phyloP scores from a whole-genome alignment of 2,797 vertebrate species.

The Lemur catta region DNA sequence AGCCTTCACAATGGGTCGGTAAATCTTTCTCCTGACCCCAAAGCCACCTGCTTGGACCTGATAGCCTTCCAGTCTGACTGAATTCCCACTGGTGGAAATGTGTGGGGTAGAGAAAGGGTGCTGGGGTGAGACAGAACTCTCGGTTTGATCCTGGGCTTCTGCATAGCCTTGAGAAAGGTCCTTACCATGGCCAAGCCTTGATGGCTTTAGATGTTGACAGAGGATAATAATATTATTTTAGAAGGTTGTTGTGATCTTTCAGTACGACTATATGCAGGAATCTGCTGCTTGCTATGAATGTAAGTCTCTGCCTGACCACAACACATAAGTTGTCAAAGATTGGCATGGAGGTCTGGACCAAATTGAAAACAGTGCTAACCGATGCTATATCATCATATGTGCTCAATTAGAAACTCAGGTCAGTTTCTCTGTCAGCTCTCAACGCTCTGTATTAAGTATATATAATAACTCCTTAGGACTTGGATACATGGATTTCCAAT shows the following conservation, averaged over 20 bases:
- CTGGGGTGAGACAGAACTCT: neutral
- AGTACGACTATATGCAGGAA: neutral
- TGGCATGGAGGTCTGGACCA: neutral
- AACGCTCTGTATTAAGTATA: neutral
- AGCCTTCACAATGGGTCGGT: neutral
- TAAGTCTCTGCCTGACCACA: neutral
- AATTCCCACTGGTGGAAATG: slow-evolving; percentile 28
- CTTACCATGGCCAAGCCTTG: neutral
- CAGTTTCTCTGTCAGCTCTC: neutral
- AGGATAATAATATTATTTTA: neutral
- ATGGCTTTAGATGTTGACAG: neutral
- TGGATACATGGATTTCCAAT: neutral
- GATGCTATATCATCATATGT: neutral
- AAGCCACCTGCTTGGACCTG: slow-evolving; percentile 7
- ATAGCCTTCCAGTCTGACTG: slow-evolving; percentile 12
- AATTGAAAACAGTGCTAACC: neutral
- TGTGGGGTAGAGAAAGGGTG: neutral
- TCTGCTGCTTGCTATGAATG: neutral
- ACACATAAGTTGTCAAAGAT: neutral
- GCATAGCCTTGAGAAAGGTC: neutral
- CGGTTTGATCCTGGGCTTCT: slow-evolving; percentile 15
- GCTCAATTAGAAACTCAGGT: neutral
- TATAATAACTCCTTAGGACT: neutral
- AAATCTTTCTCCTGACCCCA: slow-evolving; percentile 47
- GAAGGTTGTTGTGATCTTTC: neutral